Evolutionary conservation across 2,888 invertebrate genomes (phyloP).

Genomic region (Selenia dentaria): DNA sequence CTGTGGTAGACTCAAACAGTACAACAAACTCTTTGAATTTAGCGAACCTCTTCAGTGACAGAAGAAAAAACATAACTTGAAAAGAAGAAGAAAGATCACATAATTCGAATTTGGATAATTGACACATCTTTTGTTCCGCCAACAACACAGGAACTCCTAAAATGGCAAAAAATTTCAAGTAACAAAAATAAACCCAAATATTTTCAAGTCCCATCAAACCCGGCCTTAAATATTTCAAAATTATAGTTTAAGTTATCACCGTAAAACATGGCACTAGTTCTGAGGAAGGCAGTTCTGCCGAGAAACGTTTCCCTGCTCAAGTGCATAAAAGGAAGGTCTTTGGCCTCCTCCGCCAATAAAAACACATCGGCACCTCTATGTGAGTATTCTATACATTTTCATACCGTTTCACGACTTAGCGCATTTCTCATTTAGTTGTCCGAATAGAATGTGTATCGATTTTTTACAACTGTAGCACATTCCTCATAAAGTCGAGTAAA

Average conservation of each 20-base stretch:
- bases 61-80: slow-evolving; percentile 30
- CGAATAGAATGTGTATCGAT: too few species aligned
- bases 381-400: slow-evolving; percentile 45
- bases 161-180: slow-evolving; percentile 72
- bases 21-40: slow-evolving; percentile 1
- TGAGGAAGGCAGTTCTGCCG: slow-evolving; percentile 64
- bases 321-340: slow-evolving; percentile 60
- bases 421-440: too few species aligned
- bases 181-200: slow-evolving; percentile 45
- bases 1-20: too few species aligned
- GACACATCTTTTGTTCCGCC: slow-evolving; percentile 50
- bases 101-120: slow-evolving; percentile 45
- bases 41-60: slow-evolving; percentile 12
- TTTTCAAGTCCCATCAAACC: slow-evolving; percentile 41
- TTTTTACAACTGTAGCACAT: too few species aligned
- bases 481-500: too few species aligned
- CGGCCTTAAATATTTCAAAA: slow-evolving; percentile 4
- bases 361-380: slow-evolving; percentile 53
- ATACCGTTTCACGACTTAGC: too few species aligned
- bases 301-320: slow-evolving; percentile 64
- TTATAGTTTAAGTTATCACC: slow-evolving; percentile 22
- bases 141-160: slow-evolving; percentile 47
- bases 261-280: slow-evolving; percentile 65
- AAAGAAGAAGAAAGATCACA: slow-evolving; percentile 44
- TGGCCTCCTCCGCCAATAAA: slow-evolving; percentile 54